Percentiles rank a stretch among this genome's conserved stretches.
These are phyloP conservation scores for Sparidentex hasta DNA, from an alignment of 2,797 vertebrate species.

Conservation along the genomic window DNA sequence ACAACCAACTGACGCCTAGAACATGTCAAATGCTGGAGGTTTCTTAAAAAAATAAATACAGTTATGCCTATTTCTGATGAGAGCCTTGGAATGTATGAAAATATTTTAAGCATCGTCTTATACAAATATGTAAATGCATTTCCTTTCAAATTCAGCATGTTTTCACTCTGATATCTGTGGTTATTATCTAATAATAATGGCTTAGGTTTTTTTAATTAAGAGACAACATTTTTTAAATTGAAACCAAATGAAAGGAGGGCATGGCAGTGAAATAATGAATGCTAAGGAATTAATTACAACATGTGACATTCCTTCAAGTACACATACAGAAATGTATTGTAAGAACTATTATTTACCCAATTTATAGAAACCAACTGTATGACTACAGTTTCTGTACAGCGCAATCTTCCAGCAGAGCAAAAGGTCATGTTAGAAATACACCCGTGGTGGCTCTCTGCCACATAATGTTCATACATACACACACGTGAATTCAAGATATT, in stretches of 20 bases:
- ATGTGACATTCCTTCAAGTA: constrained; percentile 29
- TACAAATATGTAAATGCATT: constrained; percentile 24
- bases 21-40: constrained; percentile 22
- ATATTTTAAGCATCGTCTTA: constrained; percentile 30
- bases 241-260: constrained; percentile 5
- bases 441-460: constrained; percentile 14
- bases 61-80: constrained; percentile 32
- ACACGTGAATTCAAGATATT: constrained; percentile 20
- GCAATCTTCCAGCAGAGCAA: constrained; percentile 13
- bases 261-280: neutral
- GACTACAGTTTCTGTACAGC: constrained; percentile 28
- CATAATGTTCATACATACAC: constrained; percentile 13
- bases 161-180: neutral
- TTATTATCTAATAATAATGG: neutral
- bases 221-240: neutral
- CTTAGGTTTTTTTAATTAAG: neutral
- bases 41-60: constrained; percentile 52
- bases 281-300: constrained; percentile 6
- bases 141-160: constrained; percentile 4
- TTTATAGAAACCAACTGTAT: constrained; percentile 9
- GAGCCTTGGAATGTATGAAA: constrained; percentile 74
- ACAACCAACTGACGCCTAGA: constrained; percentile 10
- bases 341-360: constrained; percentile 7
- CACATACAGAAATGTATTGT: constrained; percentile 2
- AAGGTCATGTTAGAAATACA: constrained; percentile 41